Percentiles rank a stretch among this genome's conserved stretches.
These are phyloP conservation scores for Phylloscopus trochilus DNA, from an alignment of 2,113 vertebrate genomes.

Conservation along the genomic window DNA sequence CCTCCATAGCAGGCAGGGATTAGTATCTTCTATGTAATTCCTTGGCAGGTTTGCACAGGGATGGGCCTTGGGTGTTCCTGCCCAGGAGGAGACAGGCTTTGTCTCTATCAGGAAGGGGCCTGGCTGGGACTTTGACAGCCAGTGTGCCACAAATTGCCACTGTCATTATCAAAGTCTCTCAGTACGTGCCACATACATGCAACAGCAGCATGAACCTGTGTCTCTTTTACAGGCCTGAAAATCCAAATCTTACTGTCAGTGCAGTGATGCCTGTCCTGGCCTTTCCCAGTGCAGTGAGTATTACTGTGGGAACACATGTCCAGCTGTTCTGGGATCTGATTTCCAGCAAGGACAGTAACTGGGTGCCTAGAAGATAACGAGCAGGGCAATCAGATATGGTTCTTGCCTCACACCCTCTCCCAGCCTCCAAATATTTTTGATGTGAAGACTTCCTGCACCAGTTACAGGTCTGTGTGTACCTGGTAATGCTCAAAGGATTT, in stretches of 20 bases:
- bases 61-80: accelerated
- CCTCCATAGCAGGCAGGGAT: background rate
- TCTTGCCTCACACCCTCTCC: background rate
- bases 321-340: background rate
- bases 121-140: background rate
- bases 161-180: background rate
- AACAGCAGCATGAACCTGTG: background rate
- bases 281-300: constrained; percentile 72
- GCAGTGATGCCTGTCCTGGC: constrained; percentile 43
- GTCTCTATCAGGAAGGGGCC: background rate
- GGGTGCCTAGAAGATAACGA: background rate
- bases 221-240: constrained; percentile 55
- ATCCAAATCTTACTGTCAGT: constrained; percentile 59
- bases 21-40: background rate
- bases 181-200: accelerated
- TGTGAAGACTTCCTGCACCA: background rate
- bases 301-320: background rate
- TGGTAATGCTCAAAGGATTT: background rate
- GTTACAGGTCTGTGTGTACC: background rate
- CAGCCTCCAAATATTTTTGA: background rate
- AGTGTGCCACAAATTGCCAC: background rate
- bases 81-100: background rate
- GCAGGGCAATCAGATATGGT: background rate
- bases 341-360: background rate
- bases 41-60: background rate